phyloP scores from a whole-genome alignment of 2,888 invertebrate species.

The Cristatella mucedo region DNA sequence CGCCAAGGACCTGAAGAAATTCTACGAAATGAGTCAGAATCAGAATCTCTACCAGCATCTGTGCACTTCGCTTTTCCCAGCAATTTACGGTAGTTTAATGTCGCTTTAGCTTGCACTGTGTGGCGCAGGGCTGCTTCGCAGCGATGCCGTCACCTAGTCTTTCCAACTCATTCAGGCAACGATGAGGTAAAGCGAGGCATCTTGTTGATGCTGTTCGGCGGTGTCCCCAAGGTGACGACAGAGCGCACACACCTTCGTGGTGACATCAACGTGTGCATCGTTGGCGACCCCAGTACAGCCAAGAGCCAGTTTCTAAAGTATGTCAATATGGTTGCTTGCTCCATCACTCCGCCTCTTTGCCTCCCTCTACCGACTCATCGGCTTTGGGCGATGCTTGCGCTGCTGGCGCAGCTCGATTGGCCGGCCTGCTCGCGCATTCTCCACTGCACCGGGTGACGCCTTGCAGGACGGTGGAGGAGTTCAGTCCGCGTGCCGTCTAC shows the following conservation, averaged over 20 bases:
- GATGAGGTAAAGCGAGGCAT: constrained; percentile 81
- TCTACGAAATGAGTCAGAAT: constrained; percentile 93
- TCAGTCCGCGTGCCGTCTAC: constrained; percentile 87
- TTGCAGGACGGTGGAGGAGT: constrained; percentile 53
- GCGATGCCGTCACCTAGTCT: too few relatives aligned
- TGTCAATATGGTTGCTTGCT: constrained; percentile 40
- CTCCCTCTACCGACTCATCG: not conserved
- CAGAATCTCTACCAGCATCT: constrained; percentile 71
- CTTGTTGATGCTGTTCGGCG: constrained; percentile 85
- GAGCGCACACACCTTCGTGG: constrained; percentile 83
- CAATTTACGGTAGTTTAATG: constrained; percentile 57
- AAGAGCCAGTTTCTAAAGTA: constrained; percentile 92
- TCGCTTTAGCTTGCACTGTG: too few relatives aligned
- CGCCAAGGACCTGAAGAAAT: constrained; percentile 59
- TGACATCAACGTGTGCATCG: constrained; percentile 90
- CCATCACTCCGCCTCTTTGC: too few relatives aligned
- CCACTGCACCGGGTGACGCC: not conserved
- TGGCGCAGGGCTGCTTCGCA: too few relatives aligned
- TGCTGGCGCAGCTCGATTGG: too few relatives aligned
- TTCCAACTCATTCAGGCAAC: constrained; percentile 48
- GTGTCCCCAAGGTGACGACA: constrained; percentile 78
- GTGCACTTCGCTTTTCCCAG: constrained; percentile 77
- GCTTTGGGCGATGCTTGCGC: not conserved
- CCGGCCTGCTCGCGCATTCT: not conserved
- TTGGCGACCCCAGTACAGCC: constrained; percentile 96